Percentiles rank a stretch among this genome's conserved stretches.
These are phyloP conservation scores for Elephantulus edwardii DNA, from an alignment of 2,113 vertebrate species.

Conservation along the genomic window DNA sequence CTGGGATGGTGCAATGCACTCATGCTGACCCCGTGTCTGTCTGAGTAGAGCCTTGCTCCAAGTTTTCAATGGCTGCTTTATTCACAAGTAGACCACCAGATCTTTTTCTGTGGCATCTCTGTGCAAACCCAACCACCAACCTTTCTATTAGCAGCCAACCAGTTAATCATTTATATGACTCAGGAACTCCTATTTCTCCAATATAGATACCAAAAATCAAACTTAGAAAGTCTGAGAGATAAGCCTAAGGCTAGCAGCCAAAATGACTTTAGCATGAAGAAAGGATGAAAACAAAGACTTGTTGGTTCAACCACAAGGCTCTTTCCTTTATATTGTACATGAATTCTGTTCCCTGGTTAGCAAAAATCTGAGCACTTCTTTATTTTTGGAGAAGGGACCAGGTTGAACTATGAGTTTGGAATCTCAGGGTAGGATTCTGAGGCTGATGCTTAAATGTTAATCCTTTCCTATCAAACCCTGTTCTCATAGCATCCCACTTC, in stretches of 20 bases:
- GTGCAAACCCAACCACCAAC: too few relatives aligned
- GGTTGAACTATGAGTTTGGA: not conserved
- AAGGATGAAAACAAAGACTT: not conserved
- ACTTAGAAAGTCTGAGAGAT: not conserved
- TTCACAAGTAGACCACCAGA: too few relatives aligned
- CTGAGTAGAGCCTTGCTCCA: too few relatives aligned
- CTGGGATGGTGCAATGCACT: too few relatives aligned
- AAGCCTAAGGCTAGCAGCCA: not conserved
- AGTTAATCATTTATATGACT: too few relatives aligned
- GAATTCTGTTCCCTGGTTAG: not conserved
- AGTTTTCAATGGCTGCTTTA: too few relatives aligned
- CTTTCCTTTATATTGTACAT: not conserved
- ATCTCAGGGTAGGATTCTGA: not conserved
- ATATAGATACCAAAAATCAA: not conserved
- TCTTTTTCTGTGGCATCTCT: too few relatives aligned
- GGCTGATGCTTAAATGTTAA: not conserved
- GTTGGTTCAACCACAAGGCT: not conserved
- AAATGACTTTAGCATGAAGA: not conserved
- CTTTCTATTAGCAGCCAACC: too few relatives aligned
- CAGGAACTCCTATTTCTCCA: too few relatives aligned
- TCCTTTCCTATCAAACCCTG: not conserved
- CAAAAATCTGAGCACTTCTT: not conserved
- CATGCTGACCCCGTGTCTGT: too few relatives aligned
- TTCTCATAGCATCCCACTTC: not conserved
- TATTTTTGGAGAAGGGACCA: not conserved